These are phyloP conservation scores for Hirtodrosophila trivittata DNA, from an alignment of 2,888 invertebrate genomes.

Conservation along the genomic window DNA sequence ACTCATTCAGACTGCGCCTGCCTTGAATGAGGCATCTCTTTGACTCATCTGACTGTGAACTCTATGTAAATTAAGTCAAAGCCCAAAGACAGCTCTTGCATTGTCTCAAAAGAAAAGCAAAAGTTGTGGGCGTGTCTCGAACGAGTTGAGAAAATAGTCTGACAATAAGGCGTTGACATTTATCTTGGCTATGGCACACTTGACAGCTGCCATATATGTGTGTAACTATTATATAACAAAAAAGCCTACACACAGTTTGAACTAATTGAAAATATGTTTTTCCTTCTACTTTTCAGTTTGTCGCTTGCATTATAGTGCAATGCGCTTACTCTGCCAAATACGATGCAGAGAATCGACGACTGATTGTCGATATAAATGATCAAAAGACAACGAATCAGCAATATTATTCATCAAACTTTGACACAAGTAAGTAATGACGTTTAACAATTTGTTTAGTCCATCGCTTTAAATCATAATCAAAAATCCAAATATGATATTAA, in stretches of 20 bases:
- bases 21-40: conserved; percentile 41
- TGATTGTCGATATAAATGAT: conserved; percentile 89
- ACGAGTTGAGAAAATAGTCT: conserved; percentile 6
- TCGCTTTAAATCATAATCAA: conserved; percentile 38
- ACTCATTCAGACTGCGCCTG: conserved; percentile 22
- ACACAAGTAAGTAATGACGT: conserved; percentile 87
- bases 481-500: conserved; percentile 17
- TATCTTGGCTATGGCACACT: conserved; percentile 1
- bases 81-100: conserved; percentile 19
- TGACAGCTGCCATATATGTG: background rate
- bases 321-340: conserved; percentile 80
- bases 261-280: no score
- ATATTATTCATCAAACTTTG: conserved; percentile 90
- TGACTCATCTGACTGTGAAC: conserved; percentile 32
- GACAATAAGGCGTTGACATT: conserved; percentile 30
- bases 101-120: conserved; percentile 34
- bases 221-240: background rate
- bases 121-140: conserved; percentile 46
- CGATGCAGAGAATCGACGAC: conserved; percentile 85
- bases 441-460: conserved; percentile 50
- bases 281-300: conserved; percentile 78
- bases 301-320: conserved; percentile 84
- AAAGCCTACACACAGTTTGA: no score
- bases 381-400: conserved; percentile 89
- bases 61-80: conserved; percentile 51